Conservation (phyloP, 2,888 invertebrate genomes). For the Cryptosula pallasiana region DNA sequence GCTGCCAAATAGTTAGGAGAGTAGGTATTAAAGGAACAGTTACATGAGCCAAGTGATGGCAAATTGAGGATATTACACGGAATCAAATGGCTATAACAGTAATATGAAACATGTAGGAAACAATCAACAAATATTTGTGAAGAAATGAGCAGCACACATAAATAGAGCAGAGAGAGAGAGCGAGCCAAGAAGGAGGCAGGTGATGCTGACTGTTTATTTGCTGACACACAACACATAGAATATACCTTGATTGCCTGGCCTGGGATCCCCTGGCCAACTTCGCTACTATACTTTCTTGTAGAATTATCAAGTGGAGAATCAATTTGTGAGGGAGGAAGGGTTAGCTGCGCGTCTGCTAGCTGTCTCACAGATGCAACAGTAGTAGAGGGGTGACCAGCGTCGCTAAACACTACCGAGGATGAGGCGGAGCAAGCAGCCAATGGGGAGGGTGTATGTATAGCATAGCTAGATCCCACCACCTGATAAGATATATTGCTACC, state of each 20-base stretch:
- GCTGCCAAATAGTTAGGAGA: neutral
- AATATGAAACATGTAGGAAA: too few species aligned
- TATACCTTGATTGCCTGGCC: neutral
- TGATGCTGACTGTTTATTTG: too few species aligned
- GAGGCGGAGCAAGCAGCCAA: neutral
- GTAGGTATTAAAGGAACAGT: too few species aligned
- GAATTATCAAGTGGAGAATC: neutral
- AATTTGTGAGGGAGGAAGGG: neutral
- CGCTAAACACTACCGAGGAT: neutral
- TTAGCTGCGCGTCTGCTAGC: neutral
- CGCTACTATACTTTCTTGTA: neutral
- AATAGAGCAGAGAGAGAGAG: too few species aligned
- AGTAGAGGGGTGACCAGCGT: neutral
- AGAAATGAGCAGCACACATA: too few species aligned
- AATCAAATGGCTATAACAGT: too few species aligned
- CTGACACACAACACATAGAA: neutral
- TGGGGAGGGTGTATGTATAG: neutral
- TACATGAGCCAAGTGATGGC: too few species aligned
- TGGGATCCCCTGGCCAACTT: neutral
- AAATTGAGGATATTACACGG: too few species aligned
- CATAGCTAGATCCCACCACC: conserved; percentile 18
- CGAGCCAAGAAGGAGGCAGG: too few species aligned
- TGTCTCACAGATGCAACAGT: neutral
- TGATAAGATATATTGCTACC: neutral
- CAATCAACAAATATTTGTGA: too few species aligned